Percentiles rank a stretch among this genome's conserved stretches.
phyloP scores from a whole-genome alignment of 2,888 invertebrate genomes.

The Blomia tropicalis region DNA sequence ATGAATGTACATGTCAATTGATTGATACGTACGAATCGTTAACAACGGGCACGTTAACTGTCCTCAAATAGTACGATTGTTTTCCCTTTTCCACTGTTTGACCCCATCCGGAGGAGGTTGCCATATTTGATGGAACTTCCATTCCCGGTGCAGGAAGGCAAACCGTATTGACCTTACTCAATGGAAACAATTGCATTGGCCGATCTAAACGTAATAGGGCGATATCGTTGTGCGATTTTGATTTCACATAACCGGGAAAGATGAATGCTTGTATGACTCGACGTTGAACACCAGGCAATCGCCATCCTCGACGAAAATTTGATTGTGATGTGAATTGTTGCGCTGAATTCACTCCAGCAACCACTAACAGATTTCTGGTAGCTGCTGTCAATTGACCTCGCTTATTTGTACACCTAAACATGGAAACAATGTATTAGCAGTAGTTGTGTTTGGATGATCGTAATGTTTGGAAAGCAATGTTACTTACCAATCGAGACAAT shows the following conservation, averaged over 20 bases:
- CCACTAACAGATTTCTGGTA: background rate
- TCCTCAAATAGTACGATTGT: constrained; percentile 9
- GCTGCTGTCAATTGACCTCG: background rate
- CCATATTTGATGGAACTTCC: background rate
- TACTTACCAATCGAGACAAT: constrained; percentile 23
- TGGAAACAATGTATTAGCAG: background rate
- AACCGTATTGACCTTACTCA: background rate
- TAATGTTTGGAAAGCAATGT: background rate
- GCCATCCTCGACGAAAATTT: background rate
- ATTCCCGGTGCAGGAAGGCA: background rate
- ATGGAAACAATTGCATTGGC: background rate
- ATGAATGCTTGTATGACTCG: constrained; percentile 1
- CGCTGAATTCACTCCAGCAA: background rate
- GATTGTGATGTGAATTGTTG: background rate
- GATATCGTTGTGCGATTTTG: constrained; percentile 20
- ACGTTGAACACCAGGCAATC: background rate
- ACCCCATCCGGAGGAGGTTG: constrained; percentile 24
- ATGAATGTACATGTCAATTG: background rate
- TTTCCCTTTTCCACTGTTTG: constrained; percentile 20
- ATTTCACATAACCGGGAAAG: background rate
- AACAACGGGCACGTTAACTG: constrained; percentile 23
- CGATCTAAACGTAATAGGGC: constrained; percentile 15
- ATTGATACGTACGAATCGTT: constrained; percentile 2
- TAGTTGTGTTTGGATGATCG: too few relatives aligned
- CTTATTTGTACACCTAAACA: constrained; percentile 1